Evolutionary conservation across 2,113 vertebrate genomes (phyloP).

Genomic region (Tautogolabrus adspersus): DNA sequence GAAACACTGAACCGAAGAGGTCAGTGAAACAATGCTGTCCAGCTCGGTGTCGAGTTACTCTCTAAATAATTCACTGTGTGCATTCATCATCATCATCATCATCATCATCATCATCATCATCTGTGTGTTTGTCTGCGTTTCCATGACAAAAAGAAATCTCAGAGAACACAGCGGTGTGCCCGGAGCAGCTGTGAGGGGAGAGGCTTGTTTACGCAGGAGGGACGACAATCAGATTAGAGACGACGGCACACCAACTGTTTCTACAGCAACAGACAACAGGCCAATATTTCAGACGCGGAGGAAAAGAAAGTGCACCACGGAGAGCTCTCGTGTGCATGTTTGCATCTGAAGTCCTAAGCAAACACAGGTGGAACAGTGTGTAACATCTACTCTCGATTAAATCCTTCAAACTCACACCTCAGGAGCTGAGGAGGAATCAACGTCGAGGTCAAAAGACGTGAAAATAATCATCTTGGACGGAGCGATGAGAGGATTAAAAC

Average conservation of each 20-base stretch:
- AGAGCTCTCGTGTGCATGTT: background rate
- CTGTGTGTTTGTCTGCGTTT: background rate
- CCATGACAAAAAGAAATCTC: background rate
- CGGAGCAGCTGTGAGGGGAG: background rate
- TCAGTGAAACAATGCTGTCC: background rate
- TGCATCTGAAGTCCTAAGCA: background rate
- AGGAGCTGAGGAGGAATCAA: background rate
- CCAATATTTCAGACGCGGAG: background rate
- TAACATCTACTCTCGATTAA: background rate
- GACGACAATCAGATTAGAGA: constrained; percentile 36
- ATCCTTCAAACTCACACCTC: background rate
- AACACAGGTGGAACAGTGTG: background rate
- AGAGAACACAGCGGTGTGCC: background rate
- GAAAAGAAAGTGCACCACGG: background rate
- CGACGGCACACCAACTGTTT: background rate
- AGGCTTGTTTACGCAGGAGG: constrained; percentile 20
- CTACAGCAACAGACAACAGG: constrained; percentile 33
- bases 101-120: background rate
- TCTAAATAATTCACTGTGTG: constrained; percentile 5
- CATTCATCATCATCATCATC: background rate
- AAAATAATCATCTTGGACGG: background rate
- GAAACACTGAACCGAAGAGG: background rate
- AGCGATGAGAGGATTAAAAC: background rate
- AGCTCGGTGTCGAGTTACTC: background rate
- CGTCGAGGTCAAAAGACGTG: background rate